Evolutionary conservation across 2,113 vertebrate species (phyloP).

Genomic region (Myotis brandtii): DNA sequence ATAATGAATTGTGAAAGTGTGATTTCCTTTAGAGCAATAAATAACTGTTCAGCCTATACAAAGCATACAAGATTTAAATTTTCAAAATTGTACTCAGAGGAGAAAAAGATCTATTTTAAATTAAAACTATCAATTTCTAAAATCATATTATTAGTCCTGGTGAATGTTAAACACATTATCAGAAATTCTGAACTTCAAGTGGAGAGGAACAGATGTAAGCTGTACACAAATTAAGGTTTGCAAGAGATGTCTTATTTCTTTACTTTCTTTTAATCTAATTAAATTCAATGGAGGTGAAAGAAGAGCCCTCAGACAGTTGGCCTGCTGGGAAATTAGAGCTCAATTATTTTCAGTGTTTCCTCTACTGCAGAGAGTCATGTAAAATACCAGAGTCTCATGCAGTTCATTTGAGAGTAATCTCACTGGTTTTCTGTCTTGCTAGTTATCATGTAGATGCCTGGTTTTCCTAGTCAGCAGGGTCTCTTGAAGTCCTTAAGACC

Average conservation of each 20-base stretch:
- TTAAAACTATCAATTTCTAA: slow-evolving; percentile 13
- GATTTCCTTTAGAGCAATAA: slow-evolving; percentile 49
- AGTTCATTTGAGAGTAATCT: neutral
- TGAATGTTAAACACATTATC: neutral
- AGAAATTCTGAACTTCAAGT: neutral
- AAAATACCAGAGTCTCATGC: neutral
- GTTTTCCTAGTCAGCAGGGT: neutral
- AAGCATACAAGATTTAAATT: neutral
- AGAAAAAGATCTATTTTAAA: neutral
- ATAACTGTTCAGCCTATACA: slow-evolving; percentile 6
- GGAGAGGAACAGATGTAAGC: neutral
- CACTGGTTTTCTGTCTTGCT: neutral
- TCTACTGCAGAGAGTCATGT: neutral
- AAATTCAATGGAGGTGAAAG: neutral
- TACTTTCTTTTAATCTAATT: slow-evolving; percentile 14
- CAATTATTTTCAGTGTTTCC: neutral
- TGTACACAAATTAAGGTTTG: slow-evolving; percentile 43
- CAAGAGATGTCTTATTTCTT: neutral
- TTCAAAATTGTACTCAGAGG: slow-evolving; percentile 3
- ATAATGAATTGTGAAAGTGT: slow-evolving; percentile 20
- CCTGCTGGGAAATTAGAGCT: neutral
- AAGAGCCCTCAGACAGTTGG: neutral
- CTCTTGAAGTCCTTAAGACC: neutral
- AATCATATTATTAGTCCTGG: neutral
- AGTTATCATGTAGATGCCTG: neutral